Percentiles rank a stretch among this genome's conserved stretches.
phyloP scores from a whole-genome alignment of 2,113 vertebrate genomes.

The Todiramphus chloris region DNA sequence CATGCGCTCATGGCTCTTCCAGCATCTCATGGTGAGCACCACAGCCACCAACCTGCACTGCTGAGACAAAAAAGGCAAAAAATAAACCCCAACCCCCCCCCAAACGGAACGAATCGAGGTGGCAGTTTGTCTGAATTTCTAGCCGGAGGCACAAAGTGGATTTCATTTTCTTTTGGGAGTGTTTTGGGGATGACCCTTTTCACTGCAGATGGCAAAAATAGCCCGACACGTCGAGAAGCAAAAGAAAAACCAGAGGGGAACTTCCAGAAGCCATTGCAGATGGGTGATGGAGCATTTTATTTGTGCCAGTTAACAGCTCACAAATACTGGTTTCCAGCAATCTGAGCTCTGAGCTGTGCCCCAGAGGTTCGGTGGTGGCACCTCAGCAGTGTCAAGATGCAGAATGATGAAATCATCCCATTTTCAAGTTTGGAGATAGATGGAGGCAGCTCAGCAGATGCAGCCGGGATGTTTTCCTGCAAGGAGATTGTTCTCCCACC shows the following conservation, averaged over 20 bases:
- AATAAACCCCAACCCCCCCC: fast-evolving
- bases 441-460: not conserved
- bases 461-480: not conserved
- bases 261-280: not conserved
- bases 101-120: fast-evolving
- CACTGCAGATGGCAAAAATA: not conserved
- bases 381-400: fast-evolving
- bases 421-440: not conserved
- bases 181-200: fast-evolving
- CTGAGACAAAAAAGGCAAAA: fast-evolving
- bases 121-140: not conserved
- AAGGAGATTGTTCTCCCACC: not conserved
- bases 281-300: not conserved
- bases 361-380: not conserved
- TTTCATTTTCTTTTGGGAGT: not conserved
- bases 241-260: not conserved
- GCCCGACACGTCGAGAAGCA: not conserved
- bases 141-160: not conserved
- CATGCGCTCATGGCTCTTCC: constrained; percentile 99
- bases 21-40: constrained; percentile 96
- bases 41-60: not conserved
- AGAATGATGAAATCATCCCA: fast-evolving
- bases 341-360: not conserved
- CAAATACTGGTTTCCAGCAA: not conserved
- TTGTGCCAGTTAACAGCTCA: not conserved